phyloP scores from a whole-genome alignment of 1,140 invertebrate genomes.

The Neelides sp. region DNA sequence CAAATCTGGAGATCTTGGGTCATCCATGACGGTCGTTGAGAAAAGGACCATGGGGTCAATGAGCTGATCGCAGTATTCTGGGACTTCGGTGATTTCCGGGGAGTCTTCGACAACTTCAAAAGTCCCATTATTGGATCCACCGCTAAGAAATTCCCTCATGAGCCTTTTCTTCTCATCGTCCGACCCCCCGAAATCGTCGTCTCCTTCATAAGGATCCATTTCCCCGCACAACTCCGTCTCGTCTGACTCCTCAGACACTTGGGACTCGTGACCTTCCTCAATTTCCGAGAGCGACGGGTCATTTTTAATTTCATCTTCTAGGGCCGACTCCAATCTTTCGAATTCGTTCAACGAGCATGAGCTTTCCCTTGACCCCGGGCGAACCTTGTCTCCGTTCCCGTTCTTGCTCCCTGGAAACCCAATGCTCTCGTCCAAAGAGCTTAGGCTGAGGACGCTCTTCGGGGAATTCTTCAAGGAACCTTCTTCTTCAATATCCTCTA shows the following conservation, averaged over 20 bases:
- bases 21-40: slow-evolving; percentile 25
- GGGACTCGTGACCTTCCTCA: slow-evolving; percentile 51
- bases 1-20: slow-evolving; percentile 15
- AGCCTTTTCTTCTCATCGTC: slow-evolving; percentile 52
- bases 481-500: slow-evolving; percentile 29
- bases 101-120: slow-evolving; percentile 47
- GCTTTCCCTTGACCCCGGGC: slow-evolving; percentile 22
- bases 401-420: slow-evolving; percentile 11
- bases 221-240: slow-evolving; percentile 52
- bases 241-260: slow-evolving; percentile 47
- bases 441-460: slow-evolving; percentile 21
- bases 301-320: slow-evolving; percentile 68
- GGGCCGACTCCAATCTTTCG: slow-evolving; percentile 82
- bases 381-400: slow-evolving; percentile 10
- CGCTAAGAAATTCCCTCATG: no score
- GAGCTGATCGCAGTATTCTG: slow-evolving; percentile 19
- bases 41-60: slow-evolving; percentile 19
- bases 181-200: slow-evolving; percentile 39
- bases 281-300: slow-evolving; percentile 64
- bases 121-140: slow-evolving; percentile 60
- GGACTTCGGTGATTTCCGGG: slow-evolving; percentile 17
- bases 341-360: slow-evolving; percentile 51
- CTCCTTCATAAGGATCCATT: slow-evolving; percentile 35
- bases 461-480: slow-evolving; percentile 26
- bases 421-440: slow-evolving; percentile 11